These are phyloP conservation scores for Tenthredo mesomela DNA, from an alignment of 2,888 invertebrate species.

Conservation along the genomic window DNA sequence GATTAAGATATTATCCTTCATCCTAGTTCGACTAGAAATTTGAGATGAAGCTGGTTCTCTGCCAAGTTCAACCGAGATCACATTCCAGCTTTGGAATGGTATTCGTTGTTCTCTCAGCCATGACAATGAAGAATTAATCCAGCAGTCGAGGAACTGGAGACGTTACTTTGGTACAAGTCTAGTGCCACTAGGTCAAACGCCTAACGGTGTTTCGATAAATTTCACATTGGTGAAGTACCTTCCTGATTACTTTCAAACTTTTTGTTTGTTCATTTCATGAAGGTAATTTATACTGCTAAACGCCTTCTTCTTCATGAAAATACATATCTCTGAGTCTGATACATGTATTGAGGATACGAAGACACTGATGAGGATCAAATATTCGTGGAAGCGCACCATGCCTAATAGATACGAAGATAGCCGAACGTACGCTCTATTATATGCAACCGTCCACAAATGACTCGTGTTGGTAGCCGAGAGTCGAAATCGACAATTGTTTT, in stretches of 20 bases:
- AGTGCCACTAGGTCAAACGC: background rate
- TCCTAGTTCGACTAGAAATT: background rate
- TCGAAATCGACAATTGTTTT: too few species aligned
- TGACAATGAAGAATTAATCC: constrained; percentile 12
- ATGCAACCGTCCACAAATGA: too few species aligned
- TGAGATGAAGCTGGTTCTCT: background rate
- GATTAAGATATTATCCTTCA: background rate
- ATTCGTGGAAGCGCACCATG: too few species aligned
- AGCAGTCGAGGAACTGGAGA: background rate
- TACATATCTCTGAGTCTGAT: background rate
- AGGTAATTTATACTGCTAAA: background rate
- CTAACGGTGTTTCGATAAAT: constrained; percentile 12
- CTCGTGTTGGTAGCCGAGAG: too few species aligned
- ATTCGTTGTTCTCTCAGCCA: background rate
- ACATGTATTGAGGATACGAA: background rate
- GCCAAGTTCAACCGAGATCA: constrained; percentile 22
- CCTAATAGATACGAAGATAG: too few species aligned
- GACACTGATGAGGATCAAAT: background rate
- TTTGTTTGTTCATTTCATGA: background rate
- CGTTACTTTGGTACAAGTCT: background rate
- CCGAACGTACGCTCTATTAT: too few species aligned
- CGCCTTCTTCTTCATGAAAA: background rate
- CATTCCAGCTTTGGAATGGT: background rate
- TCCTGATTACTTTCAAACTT: background rate
- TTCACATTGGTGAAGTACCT: background rate